A percentile compares a stretch with the other conserved stretches of the same genome.
phyloP scores from a whole-genome alignment of 2,797 vertebrate genomes.

The Channallabes apus region DNA sequence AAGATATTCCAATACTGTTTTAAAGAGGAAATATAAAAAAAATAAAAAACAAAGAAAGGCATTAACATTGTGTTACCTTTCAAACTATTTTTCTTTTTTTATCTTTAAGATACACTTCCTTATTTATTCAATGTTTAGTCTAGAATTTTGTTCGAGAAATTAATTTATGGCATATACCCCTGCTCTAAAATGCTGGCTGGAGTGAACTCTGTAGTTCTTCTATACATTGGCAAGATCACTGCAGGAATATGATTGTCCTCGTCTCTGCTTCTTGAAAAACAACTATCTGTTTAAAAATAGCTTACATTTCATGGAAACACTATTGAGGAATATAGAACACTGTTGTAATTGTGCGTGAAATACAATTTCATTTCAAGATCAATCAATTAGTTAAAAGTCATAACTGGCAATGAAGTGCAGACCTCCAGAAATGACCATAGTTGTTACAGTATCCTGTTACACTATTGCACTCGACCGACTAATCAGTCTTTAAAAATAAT shows the following conservation, averaged over 20 bases:
- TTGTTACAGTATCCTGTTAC: slow-evolving; percentile 36
- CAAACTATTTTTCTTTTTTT: slow-evolving; percentile 27
- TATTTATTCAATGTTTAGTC: slow-evolving; percentile 29
- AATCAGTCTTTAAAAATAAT: slow-evolving; percentile 45
- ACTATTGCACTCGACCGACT: slow-evolving; percentile 66
- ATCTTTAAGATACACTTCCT: slow-evolving; percentile 38
- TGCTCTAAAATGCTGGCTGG: slow-evolving; percentile 30
- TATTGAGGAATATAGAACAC: slow-evolving; percentile 42
- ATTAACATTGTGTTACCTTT: slow-evolving; percentile 37
- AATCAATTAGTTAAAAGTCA: slow-evolving; percentile 6
- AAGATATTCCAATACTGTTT: slow-evolving; percentile 4
- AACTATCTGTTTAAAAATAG: slow-evolving; percentile 29
- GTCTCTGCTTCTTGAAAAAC: slow-evolving; percentile 58
- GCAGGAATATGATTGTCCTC: slow-evolving; percentile 74
- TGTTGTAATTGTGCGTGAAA: slow-evolving; percentile 46
- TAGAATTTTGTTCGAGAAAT: slow-evolving; percentile 27
- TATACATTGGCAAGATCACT: slow-evolving; percentile 46
- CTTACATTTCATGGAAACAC: slow-evolving; percentile 48
- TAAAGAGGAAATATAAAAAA: background rate
- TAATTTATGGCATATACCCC: slow-evolving; percentile 16
- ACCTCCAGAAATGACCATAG: slow-evolving; percentile 21
- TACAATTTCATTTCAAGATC: slow-evolving; percentile 34
- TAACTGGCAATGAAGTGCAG: slow-evolving; percentile 20
- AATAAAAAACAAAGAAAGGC: slow-evolving; percentile 44
- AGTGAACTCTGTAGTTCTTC: slow-evolving; percentile 31